A percentile compares a stretch with the other conserved stretches of the same genome.
Conservation (phyloP, 2,797 vertebrate genomes). For the Peromyscus melanophrys region DNA sequence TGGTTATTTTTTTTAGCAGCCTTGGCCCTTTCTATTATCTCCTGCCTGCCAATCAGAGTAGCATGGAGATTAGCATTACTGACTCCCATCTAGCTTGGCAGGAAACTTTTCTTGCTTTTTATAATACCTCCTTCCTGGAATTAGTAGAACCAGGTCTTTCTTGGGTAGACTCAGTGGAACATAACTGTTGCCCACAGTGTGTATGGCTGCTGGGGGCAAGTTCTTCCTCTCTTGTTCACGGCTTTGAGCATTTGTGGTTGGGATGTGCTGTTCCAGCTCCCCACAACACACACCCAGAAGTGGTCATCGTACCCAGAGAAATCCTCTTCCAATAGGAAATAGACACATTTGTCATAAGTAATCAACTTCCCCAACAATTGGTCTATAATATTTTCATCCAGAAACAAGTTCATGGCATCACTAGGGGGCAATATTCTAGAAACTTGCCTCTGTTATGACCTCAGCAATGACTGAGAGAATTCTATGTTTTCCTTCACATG, state of each 20-base stretch:
- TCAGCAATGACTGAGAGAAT: neutral
- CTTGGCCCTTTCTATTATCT: neutral
- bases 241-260: neutral
- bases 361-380: neutral
- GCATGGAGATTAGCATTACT: neutral
- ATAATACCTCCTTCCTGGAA: neutral
- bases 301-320: neutral
- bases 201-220: neutral
- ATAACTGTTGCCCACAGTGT: neutral
- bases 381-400: neutral
- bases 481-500: neutral
- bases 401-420: neutral
- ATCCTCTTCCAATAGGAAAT: neutral
- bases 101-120: slow-evolving; percentile 20
- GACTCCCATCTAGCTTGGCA: neutral
- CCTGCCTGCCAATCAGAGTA: neutral
- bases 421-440: neutral
- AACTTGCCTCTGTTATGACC: neutral
- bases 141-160: neutral
- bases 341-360: neutral
- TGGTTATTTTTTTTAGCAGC: neutral
- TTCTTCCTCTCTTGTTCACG: neutral
- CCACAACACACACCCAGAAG: neutral
- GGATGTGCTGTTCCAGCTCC: neutral
- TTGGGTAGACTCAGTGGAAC: neutral